These are phyloP conservation scores for Tetranychus truncatus DNA, from an alignment of 2,888 invertebrate genomes.

Conservation along the genomic window DNA sequence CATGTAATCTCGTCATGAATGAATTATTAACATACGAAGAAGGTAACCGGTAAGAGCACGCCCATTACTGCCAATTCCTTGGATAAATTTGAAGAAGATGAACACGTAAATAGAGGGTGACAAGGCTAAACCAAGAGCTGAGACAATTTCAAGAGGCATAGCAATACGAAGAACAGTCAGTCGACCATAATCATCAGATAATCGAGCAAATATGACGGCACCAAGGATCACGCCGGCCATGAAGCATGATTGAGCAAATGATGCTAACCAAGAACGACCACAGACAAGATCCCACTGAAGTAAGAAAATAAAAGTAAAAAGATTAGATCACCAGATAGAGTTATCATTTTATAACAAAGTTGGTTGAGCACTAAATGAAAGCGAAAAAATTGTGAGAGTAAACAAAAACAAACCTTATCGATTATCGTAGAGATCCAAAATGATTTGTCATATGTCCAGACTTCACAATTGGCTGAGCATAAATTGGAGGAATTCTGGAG, in stretches of 20 bases:
- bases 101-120: background rate
- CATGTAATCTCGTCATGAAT: no score
- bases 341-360: background rate
- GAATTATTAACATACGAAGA: background rate
- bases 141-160: slow-evolving; percentile 8
- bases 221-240: slow-evolving; percentile 1
- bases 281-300: slow-evolving; percentile 14
- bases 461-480: slow-evolving; percentile 6
- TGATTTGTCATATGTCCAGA: slow-evolving; percentile 11
- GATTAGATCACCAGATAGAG: background rate
- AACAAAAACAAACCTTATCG: background rate
- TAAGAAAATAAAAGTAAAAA: background rate
- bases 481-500: background rate
- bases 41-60: slow-evolving; percentile 1
- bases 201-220: slow-evolving; percentile 11
- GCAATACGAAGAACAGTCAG: slow-evolving; percentile 1
- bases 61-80: background rate
- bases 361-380: background rate
- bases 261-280: slow-evolving; percentile 14
- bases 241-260: slow-evolving; percentile 11
- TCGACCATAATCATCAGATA: slow-evolving; percentile 12
- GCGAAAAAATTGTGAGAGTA: no score
- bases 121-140: background rate
- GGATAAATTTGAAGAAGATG: slow-evolving; percentile 6
- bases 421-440: slow-evolving; percentile 11